Conservation (phyloP, 2,888 invertebrate genomes). For the Tribolium freemani region DNA sequence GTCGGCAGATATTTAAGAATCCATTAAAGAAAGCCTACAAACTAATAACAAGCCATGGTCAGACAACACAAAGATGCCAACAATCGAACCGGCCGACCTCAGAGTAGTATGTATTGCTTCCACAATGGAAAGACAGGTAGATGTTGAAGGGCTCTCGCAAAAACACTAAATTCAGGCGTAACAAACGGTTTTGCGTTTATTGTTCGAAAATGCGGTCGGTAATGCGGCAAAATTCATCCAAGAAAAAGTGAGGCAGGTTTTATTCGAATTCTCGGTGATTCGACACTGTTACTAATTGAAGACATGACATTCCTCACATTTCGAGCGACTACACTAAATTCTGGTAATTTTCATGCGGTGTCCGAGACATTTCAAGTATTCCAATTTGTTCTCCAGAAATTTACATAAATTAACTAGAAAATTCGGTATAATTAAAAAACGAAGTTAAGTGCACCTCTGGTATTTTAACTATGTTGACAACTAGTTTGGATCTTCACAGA, state of each 20-base stretch:
- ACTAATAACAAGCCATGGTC: conserved; percentile 61
- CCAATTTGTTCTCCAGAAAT: neutral
- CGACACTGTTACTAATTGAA: neutral
- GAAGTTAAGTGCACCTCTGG: neutral
- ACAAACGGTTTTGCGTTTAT: neutral
- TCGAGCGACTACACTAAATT: neutral
- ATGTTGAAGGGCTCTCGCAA: neutral
- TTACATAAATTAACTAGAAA: neutral
- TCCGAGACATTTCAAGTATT: neutral
- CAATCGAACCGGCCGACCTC: conserved; percentile 28
- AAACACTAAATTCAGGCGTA: neutral
- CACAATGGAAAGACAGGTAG: conserved; percentile 33
- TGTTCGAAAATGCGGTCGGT: neutral
- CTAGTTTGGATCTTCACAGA: neutral
- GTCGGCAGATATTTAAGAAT: conserved; percentile 65
- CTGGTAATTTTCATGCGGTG: neutral
- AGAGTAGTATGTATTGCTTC: conserved; percentile 17
- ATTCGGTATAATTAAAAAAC: neutral
- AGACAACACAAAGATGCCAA: conserved; percentile 37
- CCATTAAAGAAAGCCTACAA: conserved; percentile 63
- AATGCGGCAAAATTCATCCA: neutral
- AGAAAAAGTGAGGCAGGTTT: neutral
- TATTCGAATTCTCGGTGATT: neutral
- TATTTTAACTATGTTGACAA: neutral
- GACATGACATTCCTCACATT: neutral